Conservation (phyloP, 2,888 invertebrate genomes). For the Drosophila falleni region DNA sequence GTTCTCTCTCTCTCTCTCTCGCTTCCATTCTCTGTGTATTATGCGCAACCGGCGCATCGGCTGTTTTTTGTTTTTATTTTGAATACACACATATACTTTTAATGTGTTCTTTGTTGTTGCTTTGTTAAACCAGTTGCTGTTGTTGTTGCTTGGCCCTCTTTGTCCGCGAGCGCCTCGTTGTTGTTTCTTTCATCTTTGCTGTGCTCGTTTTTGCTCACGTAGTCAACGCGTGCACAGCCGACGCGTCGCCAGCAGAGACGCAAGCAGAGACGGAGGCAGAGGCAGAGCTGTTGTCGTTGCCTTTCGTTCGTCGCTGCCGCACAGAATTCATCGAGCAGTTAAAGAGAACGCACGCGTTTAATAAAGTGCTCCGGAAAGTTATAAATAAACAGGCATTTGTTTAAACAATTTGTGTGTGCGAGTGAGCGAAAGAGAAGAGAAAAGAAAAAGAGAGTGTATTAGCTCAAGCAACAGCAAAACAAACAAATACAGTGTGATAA, state of each 20-base stretch:
- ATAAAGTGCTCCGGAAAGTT: constrained; percentile 27
- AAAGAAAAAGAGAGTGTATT: background rate
- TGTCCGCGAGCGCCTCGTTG: constrained; percentile 28
- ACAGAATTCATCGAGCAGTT: constrained; percentile 69
- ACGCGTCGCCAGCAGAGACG: constrained; percentile 17
- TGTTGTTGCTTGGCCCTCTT: constrained; percentile 46
- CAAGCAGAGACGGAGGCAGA: constrained; percentile 19
- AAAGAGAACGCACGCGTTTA: constrained; percentile 69
- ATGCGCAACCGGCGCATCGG: constrained; percentile 73
- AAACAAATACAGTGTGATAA: constrained; percentile 56
- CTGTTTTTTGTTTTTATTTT: constrained; percentile 80
- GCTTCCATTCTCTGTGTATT: constrained; percentile 15
- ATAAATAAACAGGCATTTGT: constrained; percentile 56
- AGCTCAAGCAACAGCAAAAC: constrained; percentile 32
- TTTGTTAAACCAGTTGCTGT: constrained; percentile 58
- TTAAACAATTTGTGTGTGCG: constrained; percentile 56
- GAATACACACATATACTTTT: constrained; percentile 24
- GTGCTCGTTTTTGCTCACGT: constrained; percentile 75
- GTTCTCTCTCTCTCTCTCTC: constrained; percentile 10
- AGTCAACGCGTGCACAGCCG: constrained; percentile 69
- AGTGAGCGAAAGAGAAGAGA: constrained; percentile 11
- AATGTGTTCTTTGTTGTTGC: constrained; percentile 41
- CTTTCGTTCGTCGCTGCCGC: constrained; percentile 29
- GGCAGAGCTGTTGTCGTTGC: constrained; percentile 52
- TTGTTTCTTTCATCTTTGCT: constrained; percentile 34